These are phyloP conservation scores for Lacerta agilis DNA, from an alignment of 2,797 vertebrate species.

Conservation along the genomic window DNA sequence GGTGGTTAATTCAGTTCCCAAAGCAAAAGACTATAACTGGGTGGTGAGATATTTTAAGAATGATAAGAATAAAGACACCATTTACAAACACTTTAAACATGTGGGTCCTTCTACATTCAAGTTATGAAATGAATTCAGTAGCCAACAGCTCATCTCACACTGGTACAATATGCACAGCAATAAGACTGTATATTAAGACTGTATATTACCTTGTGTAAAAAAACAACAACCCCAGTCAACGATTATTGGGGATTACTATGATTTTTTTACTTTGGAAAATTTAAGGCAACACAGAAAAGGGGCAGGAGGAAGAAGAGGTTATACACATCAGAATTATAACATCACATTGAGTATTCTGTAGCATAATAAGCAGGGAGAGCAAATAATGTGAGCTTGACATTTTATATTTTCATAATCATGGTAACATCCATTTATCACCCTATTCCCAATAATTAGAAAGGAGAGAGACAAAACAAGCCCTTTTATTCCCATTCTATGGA, in stretches of 20 bases:
- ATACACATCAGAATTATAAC: not conserved
- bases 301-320: not conserved
- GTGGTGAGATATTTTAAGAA: not conserved
- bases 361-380: not conserved
- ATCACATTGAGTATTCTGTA: not conserved
- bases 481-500: not conserved
- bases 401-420: not conserved
- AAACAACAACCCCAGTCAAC: not conserved
- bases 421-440: not conserved
- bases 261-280: not conserved
- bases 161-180: not conserved
- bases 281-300: not conserved
- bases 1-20: constrained; percentile 12
- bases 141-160: not conserved
- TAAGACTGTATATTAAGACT: fast-evolving
- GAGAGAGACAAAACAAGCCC: not conserved
- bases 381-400: not conserved
- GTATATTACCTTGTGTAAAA: not conserved
- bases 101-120: not conserved
- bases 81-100: not conserved
- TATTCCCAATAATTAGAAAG: not conserved
- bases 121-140: constrained; percentile 5
- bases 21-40: fast-evolving
- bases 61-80: not conserved
- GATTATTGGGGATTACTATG: not conserved